A percentile compares a stretch with the other conserved stretches of the same genome.
Evolutionary conservation across 64 coral and sea anemone genomes (phyloP).

Genomic region (Platygyra sinensis): DNA sequence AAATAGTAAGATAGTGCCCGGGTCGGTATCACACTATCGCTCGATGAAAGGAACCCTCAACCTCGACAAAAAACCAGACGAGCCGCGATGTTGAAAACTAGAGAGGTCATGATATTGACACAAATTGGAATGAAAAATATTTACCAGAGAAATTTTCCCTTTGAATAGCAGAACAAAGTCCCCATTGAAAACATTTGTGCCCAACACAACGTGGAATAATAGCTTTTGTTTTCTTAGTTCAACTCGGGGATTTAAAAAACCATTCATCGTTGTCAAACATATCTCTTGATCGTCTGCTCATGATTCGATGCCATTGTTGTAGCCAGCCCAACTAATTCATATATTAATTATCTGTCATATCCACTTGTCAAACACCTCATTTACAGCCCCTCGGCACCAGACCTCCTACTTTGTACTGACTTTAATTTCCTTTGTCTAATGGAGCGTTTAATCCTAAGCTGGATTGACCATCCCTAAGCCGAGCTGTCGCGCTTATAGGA

Average conservation of each 20-base stretch:
- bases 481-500: conserved; percentile 1
- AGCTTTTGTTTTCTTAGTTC: conserved; percentile 90
- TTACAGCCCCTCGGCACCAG: conserved; percentile 65
- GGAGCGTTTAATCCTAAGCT: conserved; percentile 43
- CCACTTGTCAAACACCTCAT: conserved; percentile 76
- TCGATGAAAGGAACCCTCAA: conserved; percentile 21
- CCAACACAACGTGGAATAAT: conserved; percentile 77
- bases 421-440: conserved; percentile 73
- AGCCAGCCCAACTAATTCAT: conserved; percentile 73
- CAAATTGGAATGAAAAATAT: conserved; percentile 97
- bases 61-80: conserved; percentile 32
- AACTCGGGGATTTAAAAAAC: conserved; percentile 93
- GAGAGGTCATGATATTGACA: conserved; percentile 81
- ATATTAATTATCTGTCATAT: conserved; percentile 76
- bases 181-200: conserved; percentile 91
- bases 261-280: conserved; percentile 87
- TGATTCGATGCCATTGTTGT: conserved; percentile 72
- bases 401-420: conserved; percentile 56
- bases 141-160: conserved; percentile 83
- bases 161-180: conserved; percentile 94
- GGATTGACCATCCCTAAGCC: conserved; percentile 28
- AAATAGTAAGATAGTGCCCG: not conserved
- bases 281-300: conserved; percentile 85
- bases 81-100: conserved; percentile 47
- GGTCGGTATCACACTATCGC: not conserved